A percentile compares a stretch with the other conserved stretches of the same genome.
Evolutionary conservation across 2,888 invertebrate genomes (phyloP).

Genomic region (Trachelus stipa): DNA sequence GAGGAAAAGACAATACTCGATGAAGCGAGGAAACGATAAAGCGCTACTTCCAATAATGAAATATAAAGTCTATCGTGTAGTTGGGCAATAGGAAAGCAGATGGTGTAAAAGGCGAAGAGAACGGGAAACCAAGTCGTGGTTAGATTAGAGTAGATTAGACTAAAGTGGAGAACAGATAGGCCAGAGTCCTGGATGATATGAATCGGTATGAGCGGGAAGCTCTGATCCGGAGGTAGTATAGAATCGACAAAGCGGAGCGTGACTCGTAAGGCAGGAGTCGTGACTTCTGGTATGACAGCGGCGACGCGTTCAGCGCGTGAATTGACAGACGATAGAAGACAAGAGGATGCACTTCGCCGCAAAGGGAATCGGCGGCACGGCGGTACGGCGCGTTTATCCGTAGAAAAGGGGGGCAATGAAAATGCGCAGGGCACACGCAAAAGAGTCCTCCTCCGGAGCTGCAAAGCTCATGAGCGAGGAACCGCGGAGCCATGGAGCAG

Average conservation of each 20-base stretch:
- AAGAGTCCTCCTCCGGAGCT: conserved; percentile 51
- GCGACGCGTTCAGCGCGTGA: conserved; percentile 18
- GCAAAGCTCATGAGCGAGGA: conserved; percentile 52
- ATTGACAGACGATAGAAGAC: conserved; percentile 15
- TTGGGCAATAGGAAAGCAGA: background rate
- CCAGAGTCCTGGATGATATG: background rate
- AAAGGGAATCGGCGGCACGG: conserved; percentile 19
- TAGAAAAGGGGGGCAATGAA: conserved; percentile 53
- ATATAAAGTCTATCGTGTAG: background rate
- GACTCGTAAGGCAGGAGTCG: background rate
- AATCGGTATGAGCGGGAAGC: background rate
- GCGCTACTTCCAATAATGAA: background rate
- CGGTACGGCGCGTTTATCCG: conserved; percentile 53
- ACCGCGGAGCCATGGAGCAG: conserved; percentile 77
- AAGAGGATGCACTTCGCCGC: conserved; percentile 7
- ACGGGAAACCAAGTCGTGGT: background rate
- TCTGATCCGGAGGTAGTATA: background rate
- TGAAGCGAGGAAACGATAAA: background rate
- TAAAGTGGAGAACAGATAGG: background rate
- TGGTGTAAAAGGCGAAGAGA: background rate
- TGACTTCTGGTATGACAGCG: conserved; percentile 4
- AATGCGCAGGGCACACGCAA: conserved; percentile 61
- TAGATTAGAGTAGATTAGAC: background rate
- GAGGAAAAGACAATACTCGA: background rate
- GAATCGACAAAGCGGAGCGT: background rate